phyloP scores from a whole-genome alignment of 2,888 invertebrate species.

The Bimastos eiseni region DNA sequence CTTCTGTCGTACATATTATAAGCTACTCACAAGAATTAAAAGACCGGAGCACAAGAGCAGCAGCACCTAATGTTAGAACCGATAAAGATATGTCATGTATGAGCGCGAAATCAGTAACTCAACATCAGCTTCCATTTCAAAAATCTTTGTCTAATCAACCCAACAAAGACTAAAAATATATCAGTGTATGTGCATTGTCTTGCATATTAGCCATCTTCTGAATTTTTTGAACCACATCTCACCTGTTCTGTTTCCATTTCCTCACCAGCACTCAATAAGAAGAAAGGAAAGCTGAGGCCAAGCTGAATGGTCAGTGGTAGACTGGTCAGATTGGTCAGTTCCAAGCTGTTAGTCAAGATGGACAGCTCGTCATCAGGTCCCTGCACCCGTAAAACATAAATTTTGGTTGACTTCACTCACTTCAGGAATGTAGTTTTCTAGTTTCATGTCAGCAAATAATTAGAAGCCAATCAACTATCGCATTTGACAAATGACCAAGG shows the following conservation, averaged over 20 bases:
- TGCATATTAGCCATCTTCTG: neutral
- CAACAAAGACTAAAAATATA: no score
- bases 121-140: no score
- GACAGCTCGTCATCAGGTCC: conserved; percentile 42
- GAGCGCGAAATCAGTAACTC: no score
- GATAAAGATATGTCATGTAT: no score
- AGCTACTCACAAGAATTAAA: no score
- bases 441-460: neutral
- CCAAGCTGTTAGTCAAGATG: conserved; percentile 51
- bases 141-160: no score
- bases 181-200: neutral
- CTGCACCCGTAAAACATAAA: neutral
- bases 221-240: neutral
- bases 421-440: neutral
- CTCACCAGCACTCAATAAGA: neutral
- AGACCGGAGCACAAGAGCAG: no score
- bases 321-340: conserved; percentile 60
- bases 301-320: conserved; percentile 58
- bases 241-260: conserved; percentile 21
- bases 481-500: neutral
- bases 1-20: no score
- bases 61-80: no score
- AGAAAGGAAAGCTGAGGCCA: conserved; percentile 56
- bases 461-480: neutral
- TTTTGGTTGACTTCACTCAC: neutral